Percentiles rank a stretch among this genome's conserved stretches.
Conservation (phyloP, 2,797 vertebrate genomes). For the Sebastes minor region DNA sequence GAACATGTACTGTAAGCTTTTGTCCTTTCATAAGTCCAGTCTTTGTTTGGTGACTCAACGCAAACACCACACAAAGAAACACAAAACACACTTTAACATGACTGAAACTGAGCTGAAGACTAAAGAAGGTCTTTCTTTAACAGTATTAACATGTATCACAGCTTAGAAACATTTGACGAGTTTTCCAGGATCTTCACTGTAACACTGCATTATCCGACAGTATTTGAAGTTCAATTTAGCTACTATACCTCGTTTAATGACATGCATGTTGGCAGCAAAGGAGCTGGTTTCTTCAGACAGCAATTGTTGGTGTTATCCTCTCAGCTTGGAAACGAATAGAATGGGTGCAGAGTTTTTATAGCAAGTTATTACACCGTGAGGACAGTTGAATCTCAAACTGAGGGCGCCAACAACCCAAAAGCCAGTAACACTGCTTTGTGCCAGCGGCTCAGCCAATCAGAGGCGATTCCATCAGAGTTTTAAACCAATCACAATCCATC, state of each 20-base stretch:
- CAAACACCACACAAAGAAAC: slow-evolving; percentile 3
- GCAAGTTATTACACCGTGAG: not conserved
- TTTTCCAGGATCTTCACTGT: not conserved
- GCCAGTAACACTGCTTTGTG: not conserved
- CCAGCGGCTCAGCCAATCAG: slow-evolving; percentile 59
- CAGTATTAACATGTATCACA: not conserved
- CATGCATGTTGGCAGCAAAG: slow-evolving; percentile 84
- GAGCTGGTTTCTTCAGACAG: not conserved
- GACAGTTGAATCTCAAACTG: slow-evolving; percentile 52
- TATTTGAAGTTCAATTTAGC: not conserved
- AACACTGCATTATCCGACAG: not conserved
- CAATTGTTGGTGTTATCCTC: not conserved
- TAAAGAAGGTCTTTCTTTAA: accelerated
- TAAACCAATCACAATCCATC: slow-evolving; percentile 47
- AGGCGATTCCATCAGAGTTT: accelerated
- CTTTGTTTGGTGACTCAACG: slow-evolving; percentile 26
- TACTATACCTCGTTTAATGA: slow-evolving; percentile 90
- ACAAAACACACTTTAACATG: not conserved
- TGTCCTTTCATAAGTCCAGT: not conserved
- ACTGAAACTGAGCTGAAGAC: not conserved
- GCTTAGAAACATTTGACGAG: not conserved
- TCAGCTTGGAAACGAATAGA: not conserved
- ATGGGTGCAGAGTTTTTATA: not conserved
- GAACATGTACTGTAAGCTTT: not conserved
- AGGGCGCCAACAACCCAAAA: slow-evolving; percentile 54